These are phyloP conservation scores for Australoheros facetus DNA, from an alignment of 2,797 vertebrate species.

Conservation along the genomic window DNA sequence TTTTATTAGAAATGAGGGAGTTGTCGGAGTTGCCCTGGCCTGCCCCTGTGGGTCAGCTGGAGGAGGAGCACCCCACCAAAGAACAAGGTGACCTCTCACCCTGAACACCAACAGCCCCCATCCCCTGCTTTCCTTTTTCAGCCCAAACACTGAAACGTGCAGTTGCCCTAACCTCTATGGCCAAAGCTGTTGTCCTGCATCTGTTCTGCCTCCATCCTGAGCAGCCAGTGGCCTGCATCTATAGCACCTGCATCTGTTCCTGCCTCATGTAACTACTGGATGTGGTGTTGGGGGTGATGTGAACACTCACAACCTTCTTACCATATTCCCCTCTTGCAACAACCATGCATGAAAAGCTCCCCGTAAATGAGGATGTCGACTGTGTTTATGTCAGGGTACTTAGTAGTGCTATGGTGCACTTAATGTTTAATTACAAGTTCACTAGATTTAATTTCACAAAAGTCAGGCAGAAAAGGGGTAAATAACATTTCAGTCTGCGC, in stretches of 20 bases:
- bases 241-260: conserved; percentile 34
- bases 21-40: conserved; percentile 81
- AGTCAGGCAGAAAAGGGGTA: conserved; percentile 16
- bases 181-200: conserved; percentile 54
- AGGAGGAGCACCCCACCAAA: conserved; percentile 75
- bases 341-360: conserved; percentile 27
- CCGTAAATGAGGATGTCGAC: conserved; percentile 19
- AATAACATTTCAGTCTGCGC: conserved; percentile 26
- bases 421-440: conserved; percentile 40
- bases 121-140: conserved; percentile 26
- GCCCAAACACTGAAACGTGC: conserved; percentile 13
- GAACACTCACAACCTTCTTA: not conserved
- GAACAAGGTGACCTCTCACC: conserved; percentile 82
- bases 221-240: conserved; percentile 21
- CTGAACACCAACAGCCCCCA: conserved; percentile 33
- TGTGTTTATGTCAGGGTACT: conserved; percentile 19
- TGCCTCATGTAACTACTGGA: conserved; percentile 13
- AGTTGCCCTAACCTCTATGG: conserved; percentile 39
- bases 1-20: conserved; percentile 77
- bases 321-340: not conserved
- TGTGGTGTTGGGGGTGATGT: not conserved
- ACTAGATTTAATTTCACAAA: conserved; percentile 23
- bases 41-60: conserved; percentile 81
- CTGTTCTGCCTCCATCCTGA: conserved; percentile 42
- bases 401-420: conserved; percentile 2